Percentiles rank a stretch among this genome's conserved stretches.
These are phyloP conservation scores for Semicossyphus pulcher DNA, from an alignment of 2,113 vertebrate genomes.

Conservation along the genomic window DNA sequence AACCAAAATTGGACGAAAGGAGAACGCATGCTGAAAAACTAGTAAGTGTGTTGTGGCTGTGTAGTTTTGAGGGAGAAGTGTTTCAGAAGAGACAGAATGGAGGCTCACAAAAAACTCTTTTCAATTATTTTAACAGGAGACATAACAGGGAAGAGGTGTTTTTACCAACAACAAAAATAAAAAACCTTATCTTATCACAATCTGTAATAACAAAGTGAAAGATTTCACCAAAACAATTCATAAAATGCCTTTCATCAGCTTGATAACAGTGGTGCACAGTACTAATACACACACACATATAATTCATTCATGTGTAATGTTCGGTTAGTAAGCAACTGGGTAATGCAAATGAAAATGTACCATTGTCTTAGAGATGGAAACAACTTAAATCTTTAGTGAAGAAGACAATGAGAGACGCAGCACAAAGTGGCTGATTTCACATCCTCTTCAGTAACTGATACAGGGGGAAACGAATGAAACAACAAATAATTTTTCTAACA, in stretches of 20 bases:
- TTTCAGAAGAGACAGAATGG: background rate
- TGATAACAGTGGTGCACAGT: slow-evolving; percentile 11
- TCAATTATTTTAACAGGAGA: slow-evolving; percentile 53
- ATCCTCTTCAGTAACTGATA: slow-evolving; percentile 2
- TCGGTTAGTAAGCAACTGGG: slow-evolving; percentile 15
- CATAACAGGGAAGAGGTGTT: slow-evolving; percentile 7
- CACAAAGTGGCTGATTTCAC: slow-evolving; percentile 12
- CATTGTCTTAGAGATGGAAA: background rate
- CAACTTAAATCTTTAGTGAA: slow-evolving; percentile 3
- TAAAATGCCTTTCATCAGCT: slow-evolving; percentile 7
- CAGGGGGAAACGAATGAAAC: background rate
- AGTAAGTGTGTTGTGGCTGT: background rate
- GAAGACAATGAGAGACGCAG: slow-evolving; percentile 5
- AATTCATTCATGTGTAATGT: slow-evolving; percentile 17
- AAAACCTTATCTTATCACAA: slow-evolving; percentile 29
- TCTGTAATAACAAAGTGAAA: slow-evolving; percentile 36
- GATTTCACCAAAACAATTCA: slow-evolving; percentile 29
- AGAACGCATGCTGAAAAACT: background rate
- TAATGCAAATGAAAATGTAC: slow-evolving; percentile 18
- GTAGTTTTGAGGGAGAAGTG: background rate
- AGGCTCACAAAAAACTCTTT: slow-evolving; percentile 29
- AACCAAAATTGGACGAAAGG: background rate
- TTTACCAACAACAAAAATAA: slow-evolving; percentile 35
- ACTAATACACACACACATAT: slow-evolving; percentile 37
- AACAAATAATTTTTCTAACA: background rate